Evolutionary conservation across 2,888 invertebrate genomes (phyloP), one percentile per base, ranked within the genome.

Genomic region (Plagodis pulveraria): DNA sequence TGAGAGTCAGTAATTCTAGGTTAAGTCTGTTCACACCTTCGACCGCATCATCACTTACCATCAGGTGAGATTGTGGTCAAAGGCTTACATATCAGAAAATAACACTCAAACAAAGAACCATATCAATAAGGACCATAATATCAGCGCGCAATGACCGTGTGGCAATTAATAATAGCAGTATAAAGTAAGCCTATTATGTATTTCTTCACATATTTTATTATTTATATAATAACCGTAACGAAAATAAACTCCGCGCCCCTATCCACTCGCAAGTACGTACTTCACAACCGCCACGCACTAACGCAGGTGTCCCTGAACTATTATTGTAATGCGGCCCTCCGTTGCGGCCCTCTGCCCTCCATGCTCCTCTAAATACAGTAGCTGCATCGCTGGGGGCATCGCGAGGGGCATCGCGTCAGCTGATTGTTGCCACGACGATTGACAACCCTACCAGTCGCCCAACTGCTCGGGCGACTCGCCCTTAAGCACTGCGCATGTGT

Each of bases 401-500:
- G 8, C 10, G 40, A 22, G 42, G 42, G 42, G 42, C 42, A 42
- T 6, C 42, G 42, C 42, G 12, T 42, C 42, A 42, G 42, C 42
- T 42, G 44, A 44, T 32, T 44, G 44, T 44, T 32, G 44, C 44
- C 32, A 10, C 36, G 11, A 12, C 42, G 42, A 42, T 8, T 11
- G 5, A 12, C 7, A 6, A 11, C 42, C 42, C 42, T 5, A 42
- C 38, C 43, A n/a, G 34, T 42, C 10, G 43, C 12, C 44, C 43
- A 4, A 47, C 56, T 6, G 12, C 32, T 42, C 58, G 52, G 38
- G 41, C 44, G 36, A 9, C 48, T 50, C 41, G 41, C 48, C 44
- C 38, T 40, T 40, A 42, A 9, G 49, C 5, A 59, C 44, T 59
- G 59, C 64, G 63, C 63, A 61, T 64, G 63, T 50, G 58, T 53